These are phyloP conservation scores for Diuraphis noxia DNA, from an alignment of 1,140 invertebrate genomes.

Conservation along the genomic window DNA sequence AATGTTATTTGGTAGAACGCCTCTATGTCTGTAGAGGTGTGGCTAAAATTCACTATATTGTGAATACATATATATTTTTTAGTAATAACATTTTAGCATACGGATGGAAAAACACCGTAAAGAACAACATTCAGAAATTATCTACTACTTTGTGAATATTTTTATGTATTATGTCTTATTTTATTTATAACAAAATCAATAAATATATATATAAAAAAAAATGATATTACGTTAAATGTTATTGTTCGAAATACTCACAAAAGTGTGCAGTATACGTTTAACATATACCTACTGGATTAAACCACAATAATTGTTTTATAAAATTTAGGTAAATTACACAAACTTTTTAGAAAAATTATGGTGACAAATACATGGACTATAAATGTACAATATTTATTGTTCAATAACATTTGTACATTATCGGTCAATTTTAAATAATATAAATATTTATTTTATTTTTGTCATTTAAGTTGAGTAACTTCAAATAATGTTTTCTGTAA, in stretches of 20 bases:
- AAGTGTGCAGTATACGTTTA: not conserved
- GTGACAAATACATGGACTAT: not conserved
- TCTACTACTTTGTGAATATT: constrained; percentile 53
- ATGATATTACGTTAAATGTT: not conserved
- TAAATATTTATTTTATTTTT: not conserved
- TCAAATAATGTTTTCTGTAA: not conserved
- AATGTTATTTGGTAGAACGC: constrained; percentile 17
- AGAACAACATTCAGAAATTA: constrained; percentile 52
- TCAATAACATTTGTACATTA: not conserved
- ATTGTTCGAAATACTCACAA: not conserved
- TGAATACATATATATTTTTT: constrained; percentile 39
- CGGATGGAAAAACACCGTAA: constrained; percentile 23
- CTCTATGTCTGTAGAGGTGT: constrained; percentile 1
- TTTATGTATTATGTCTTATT: constrained; percentile 14
- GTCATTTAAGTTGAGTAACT: not conserved
- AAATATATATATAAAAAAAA: not conserved
- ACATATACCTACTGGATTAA: not conserved
- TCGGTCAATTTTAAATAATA: not conserved
- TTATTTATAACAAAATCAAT: constrained; percentile 28
- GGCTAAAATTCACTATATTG: not conserved
- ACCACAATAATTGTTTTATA: not conserved
- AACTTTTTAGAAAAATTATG: not conserved
- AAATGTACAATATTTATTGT: not conserved
- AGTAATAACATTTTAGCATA: constrained; percentile 47
- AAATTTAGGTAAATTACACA: not conserved